These are phyloP conservation scores for Argyrosomus regius DNA, from an alignment of 2,797 vertebrate species.

Conservation along the genomic window DNA sequence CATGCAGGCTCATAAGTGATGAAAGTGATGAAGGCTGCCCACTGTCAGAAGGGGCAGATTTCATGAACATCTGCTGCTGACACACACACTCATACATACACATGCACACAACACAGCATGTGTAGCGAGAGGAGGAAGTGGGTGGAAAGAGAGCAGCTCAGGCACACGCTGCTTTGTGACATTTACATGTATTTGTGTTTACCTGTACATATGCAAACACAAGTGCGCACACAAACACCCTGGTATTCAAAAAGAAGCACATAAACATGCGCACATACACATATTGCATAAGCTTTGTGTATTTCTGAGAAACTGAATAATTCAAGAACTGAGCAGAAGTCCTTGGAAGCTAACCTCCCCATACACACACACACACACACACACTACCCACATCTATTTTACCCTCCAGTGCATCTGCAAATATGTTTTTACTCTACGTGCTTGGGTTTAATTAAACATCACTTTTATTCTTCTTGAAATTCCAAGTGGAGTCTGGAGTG, in stretches of 20 bases:
- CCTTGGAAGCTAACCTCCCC: conserved; percentile 26
- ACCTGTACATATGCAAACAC: conserved; percentile 51
- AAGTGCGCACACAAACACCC: not conserved
- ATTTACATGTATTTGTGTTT: conserved; percentile 59
- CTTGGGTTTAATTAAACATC: conserved; percentile 34
- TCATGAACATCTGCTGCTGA: conserved; percentile 73
- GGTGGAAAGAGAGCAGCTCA: conserved; percentile 48
- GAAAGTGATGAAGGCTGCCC: conserved; percentile 46
- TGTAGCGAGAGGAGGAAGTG: conserved; percentile 33
- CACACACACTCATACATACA: conserved; percentile 36
- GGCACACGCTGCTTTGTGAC: conserved; percentile 41
- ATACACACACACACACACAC: conserved; percentile 11
- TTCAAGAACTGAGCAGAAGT: conserved; percentile 55
- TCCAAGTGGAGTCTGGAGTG: not conserved
- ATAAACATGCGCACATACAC: not conserved
- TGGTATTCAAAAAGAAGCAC: conserved; percentile 14
- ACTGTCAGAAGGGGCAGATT: conserved; percentile 51
- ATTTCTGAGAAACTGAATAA: conserved; percentile 64
- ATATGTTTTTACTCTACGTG: conserved; percentile 26
- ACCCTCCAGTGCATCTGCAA: conserved; percentile 17
- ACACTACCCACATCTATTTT: conserved; percentile 18
- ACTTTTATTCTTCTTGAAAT: conserved; percentile 18
- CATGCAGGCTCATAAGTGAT: not conserved
- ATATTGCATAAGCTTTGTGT: conserved; percentile 15
- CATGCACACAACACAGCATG: conserved; percentile 51